These are phyloP conservation scores for Macaca nemestrina DNA, from an alignment of 2,113 vertebrate species.

Conservation along the genomic window DNA sequence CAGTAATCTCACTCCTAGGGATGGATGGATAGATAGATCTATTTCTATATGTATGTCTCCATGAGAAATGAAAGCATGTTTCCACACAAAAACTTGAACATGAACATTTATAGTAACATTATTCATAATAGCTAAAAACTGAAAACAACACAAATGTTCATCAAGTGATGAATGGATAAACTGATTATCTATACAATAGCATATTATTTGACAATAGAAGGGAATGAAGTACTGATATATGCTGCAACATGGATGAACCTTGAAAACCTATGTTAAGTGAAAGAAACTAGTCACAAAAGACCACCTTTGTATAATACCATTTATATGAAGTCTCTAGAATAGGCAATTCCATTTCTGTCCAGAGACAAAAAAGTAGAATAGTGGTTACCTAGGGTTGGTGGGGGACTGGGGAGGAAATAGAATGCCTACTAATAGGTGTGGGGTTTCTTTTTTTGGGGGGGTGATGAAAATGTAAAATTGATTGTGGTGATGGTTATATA, in stretches of 20 bases:
- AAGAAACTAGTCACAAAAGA: not conserved
- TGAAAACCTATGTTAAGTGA: not conserved
- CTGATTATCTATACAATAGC: not conserved
- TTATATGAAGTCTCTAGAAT: not conserved
- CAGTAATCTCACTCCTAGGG: not conserved
- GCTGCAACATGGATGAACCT: not conserved
- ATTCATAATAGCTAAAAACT: not conserved
- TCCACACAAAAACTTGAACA: not conserved
- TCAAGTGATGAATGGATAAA: not conserved
- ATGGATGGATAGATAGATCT: too few species aligned
- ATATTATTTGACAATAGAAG: not conserved
- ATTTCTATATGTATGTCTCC: not conserved
- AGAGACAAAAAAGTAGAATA: not conserved
- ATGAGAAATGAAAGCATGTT: conserved; percentile 15
- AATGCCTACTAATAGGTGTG: not conserved
- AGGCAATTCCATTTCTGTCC: not conserved
- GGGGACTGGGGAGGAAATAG: not conserved
- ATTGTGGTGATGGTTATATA: not conserved
- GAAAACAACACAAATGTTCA: not conserved
- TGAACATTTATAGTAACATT: not conserved
- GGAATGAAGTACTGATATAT: not conserved
- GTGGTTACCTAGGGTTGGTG: not conserved
- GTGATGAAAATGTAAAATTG: not conserved
- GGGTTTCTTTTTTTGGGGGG: not conserved
- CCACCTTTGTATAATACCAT: not conserved